Evolutionary conservation across 2,888 invertebrate species (phyloP).

Genomic region (Melanostoma scalare): DNA sequence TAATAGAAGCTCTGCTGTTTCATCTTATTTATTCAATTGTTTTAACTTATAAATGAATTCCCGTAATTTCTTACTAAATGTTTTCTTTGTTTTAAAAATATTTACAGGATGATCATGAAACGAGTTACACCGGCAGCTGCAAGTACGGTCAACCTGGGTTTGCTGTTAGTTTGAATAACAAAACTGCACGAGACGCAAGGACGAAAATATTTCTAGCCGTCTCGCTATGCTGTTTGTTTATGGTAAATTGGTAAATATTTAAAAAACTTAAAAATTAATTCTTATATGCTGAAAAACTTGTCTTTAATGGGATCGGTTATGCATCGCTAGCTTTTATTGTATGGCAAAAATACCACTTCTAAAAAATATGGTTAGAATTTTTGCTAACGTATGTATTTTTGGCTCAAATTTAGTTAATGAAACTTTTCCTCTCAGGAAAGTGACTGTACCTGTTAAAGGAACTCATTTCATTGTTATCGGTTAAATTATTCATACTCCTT

Average conservation of each 20-base stretch:
- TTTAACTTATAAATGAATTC: neutral
- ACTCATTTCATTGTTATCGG: too few relatives aligned
- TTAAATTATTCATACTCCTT: too few relatives aligned
- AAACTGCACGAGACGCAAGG: constrained; percentile 83
- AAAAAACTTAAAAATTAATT: constrained; percentile 41
- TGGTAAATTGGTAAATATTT: constrained; percentile 83
- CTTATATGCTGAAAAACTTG: neutral
- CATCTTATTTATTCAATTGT: neutral
- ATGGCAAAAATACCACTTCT: too few relatives aligned
- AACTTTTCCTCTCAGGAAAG: too few relatives aligned
- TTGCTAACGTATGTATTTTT: too few relatives aligned
- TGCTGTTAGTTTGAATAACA: constrained; percentile 77
- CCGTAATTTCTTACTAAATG: neutral
- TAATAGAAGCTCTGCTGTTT: neutral
- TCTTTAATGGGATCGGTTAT: too few relatives aligned
- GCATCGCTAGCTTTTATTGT: too few relatives aligned
- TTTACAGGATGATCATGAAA: constrained; percentile 62
- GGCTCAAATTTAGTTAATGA: too few relatives aligned
- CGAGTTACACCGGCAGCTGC: constrained; percentile 68
- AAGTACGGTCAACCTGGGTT: constrained; percentile 79
- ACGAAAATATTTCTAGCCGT: constrained; percentile 86
- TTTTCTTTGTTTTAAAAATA: constrained; percentile 27
- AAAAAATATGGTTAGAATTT: too few relatives aligned
- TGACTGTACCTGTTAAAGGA: too few relatives aligned
- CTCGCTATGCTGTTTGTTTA: constrained; percentile 87